phyloP scores from a whole-genome alignment of 2,888 invertebrate genomes.

The Caenorhabditis imperialis region DNA sequence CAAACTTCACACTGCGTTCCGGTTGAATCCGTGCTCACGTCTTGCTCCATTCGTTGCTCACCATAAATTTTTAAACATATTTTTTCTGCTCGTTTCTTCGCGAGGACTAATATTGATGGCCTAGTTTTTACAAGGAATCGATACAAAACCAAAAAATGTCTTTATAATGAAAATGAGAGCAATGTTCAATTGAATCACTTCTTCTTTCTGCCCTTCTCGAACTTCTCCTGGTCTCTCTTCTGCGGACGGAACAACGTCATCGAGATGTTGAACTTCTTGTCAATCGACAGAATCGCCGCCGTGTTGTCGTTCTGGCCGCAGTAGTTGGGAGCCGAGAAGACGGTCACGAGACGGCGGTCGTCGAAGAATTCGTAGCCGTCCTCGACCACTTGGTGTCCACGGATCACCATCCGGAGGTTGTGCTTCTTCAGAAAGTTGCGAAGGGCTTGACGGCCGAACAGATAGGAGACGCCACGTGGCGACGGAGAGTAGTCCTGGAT shows the following conservation, averaged over 20 bases:
- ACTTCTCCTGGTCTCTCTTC: constrained; percentile 11
- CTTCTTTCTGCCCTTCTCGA: constrained; percentile 13
- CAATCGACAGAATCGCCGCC: constrained; percentile 58
- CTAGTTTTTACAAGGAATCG: no score
- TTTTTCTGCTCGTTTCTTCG: no score
- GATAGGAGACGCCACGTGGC: constrained; percentile 62
- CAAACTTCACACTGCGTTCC: constrained; percentile 48
- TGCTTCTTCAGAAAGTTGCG: constrained; percentile 63
- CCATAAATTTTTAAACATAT: no score
- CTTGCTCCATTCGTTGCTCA: no score
- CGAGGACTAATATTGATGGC: no score
- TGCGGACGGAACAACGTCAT: constrained; percentile 21
- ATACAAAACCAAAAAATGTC: no score
- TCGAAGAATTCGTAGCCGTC: constrained; percentile 91
- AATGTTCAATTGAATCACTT: neutral
- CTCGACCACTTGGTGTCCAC: constrained; percentile 74
- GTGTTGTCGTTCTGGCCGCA: constrained; percentile 83
- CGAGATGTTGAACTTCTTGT: constrained; percentile 38
- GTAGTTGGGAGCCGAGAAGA: constrained; percentile 85
- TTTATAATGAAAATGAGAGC: no score
- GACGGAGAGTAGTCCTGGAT: constrained; percentile 63
- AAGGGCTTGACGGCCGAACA: constrained; percentile 72
- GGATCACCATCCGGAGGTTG: constrained; percentile 68
- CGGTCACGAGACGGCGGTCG: constrained; percentile 81
- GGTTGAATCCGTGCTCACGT: constrained; percentile 2